Conservation (phyloP, 2,113 vertebrate genomes). For the Dicaeum eximium region DNA sequence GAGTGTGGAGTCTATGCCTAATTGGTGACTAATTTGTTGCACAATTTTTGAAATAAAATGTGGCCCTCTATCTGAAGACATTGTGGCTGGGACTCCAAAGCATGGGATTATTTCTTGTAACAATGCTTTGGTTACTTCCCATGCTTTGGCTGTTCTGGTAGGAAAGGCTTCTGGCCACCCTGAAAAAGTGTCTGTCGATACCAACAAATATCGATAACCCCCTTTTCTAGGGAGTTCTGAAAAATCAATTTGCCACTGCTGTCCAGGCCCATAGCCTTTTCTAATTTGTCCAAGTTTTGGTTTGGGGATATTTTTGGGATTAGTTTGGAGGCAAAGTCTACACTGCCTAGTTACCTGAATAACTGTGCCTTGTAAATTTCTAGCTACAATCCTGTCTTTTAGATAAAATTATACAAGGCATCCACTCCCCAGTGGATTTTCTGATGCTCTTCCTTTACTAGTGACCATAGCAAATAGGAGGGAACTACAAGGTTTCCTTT, state of each 20-base stretch:
- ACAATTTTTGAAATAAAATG: too few species aligned
- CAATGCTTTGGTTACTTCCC: too few species aligned
- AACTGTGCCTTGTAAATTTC: neutral
- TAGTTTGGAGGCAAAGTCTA: neutral
- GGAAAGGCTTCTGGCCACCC: neutral
- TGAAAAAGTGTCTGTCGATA: neutral
- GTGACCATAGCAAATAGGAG: too few species aligned
- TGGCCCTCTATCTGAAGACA: too few species aligned
- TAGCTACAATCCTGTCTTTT: neutral
- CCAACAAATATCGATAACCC: neutral
- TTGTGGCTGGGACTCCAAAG: too few species aligned
- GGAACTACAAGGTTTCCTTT: too few species aligned
- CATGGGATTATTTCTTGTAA: too few species aligned
- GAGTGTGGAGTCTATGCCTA: too few species aligned
- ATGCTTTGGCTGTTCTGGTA: neutral
- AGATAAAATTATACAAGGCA: too few species aligned
- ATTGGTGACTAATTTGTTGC: too few species aligned
- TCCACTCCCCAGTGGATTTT: too few species aligned
- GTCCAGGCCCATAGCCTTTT: neutral
- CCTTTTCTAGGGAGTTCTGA: neutral
- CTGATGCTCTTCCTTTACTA: too few species aligned
- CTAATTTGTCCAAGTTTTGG: neutral
- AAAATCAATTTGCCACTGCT: neutral
- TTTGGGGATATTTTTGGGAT: neutral
- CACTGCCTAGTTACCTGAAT: neutral